Evolutionary conservation across 1,140 invertebrate genomes (phyloP), one percentile per base, ranked within the genome.

Genomic region (Drosophila kurseongensis): DNA sequence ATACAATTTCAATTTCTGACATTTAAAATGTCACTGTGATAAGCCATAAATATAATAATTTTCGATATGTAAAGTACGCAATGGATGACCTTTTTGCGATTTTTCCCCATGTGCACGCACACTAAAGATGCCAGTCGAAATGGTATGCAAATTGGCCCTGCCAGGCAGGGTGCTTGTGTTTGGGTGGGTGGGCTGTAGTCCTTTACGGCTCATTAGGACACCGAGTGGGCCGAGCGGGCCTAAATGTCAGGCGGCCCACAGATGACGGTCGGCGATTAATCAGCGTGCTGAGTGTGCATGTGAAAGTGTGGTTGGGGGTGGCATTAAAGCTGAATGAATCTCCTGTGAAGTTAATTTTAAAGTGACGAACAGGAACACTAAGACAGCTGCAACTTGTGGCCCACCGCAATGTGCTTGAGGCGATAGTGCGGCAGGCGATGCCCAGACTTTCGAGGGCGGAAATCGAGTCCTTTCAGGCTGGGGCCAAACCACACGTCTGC

Each of bases 271-370:
- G 52, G 40, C 52, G 51, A 75, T 56, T 75, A 65, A 75, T 75
- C 59, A 75, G 29, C 23, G n/a, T 13, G 36, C 4, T 27, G 36
- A 42, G 48, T 54, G 27, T 42, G 32, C 52, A 41, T 65, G 18
- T 48, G 23, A 47, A 12, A 38, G 50, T 60, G 61, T 48, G 44
- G 32, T 44, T 35, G 45, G 23, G 7, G 48, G n/a, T 51, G 48
- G 52, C 66, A 69, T 58, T 62, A 61, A 65, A 79, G 68, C 45
- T 56, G 41, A 16, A 67, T 23, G 50, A 58, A 61, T 52, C 44
- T 56, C 51, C 69, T 66, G 67, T 62, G 60, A 54, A 71, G 71
- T 89, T 83, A 76, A 86, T 86, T 86, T 86, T 77, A 54, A 69
- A 84, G 62, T 80, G 72, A 57, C 75, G 74, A 9, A 44, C 40